Conservation (phyloP, 1,140 invertebrate genomes). For the Polypedilum pembai region DNA sequence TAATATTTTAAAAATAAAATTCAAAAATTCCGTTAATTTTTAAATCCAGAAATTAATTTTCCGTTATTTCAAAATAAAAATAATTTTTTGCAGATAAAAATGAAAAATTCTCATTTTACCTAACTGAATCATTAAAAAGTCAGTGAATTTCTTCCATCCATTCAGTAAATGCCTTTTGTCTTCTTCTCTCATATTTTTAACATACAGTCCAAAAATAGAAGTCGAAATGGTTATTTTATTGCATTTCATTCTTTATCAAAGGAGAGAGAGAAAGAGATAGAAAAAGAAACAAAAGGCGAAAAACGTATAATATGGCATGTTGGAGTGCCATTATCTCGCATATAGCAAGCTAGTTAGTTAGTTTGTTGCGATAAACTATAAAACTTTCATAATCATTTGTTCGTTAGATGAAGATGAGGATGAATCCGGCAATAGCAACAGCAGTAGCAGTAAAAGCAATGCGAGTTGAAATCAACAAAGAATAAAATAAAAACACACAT, state of each 20-base stretch:
- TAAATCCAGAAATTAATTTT: too few relatives aligned
- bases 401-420: slow-evolving; percentile 7
- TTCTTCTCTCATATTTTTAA: too few relatives aligned
- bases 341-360: slow-evolving; percentile 3
- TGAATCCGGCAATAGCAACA: neutral
- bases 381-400: slow-evolving; percentile 27
- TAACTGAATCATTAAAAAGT: too few relatives aligned
- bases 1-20: too few relatives aligned
- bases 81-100: too few relatives aligned
- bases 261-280: neutral
- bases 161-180: too few relatives aligned
- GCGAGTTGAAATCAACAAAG: neutral
- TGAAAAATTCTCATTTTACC: too few relatives aligned
- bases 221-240: slow-evolving; percentile 23
- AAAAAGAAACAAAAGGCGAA: neutral
- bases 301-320: slow-evolving; percentile 7
- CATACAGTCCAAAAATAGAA: neutral
- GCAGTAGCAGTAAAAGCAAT: neutral
- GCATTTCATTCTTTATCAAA: slow-evolving; percentile 23
- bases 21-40: too few relatives aligned
- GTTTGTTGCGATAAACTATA: slow-evolving; percentile 13
- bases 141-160: too few relatives aligned
- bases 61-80: too few relatives aligned
- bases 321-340: slow-evolving; percentile 23
- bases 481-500: neutral